Conservation (phyloP, 37 sponge, comb jelly and placozoan species). For the Trichoplax adhaerens region DNA sequence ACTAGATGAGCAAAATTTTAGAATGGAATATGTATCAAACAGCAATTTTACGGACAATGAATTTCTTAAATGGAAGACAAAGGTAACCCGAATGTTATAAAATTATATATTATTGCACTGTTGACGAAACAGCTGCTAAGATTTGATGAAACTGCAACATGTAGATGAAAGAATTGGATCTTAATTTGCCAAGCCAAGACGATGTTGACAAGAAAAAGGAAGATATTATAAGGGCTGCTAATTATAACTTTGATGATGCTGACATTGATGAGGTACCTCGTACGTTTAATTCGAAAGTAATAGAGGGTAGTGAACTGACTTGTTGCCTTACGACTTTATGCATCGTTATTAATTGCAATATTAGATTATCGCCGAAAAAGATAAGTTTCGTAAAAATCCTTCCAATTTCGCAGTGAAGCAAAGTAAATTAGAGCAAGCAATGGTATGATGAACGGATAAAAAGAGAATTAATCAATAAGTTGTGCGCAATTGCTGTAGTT, state of each 20-base stretch:
- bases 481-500: no score
- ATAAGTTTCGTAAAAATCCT: constrained; percentile 74
- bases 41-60: constrained; percentile 70
- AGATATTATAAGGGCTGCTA: constrained; percentile 45
- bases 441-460: constrained; percentile 12
- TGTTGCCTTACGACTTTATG: background rate
- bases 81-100: constrained; percentile 18
- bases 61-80: constrained; percentile 72
- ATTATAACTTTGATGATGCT: constrained; percentile 51
- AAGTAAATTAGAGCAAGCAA: constrained; percentile 54
- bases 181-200: constrained; percentile 48
- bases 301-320: background rate
- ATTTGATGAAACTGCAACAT: no score
- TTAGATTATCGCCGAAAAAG: constrained; percentile 78
- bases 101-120: background rate
- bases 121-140: no score
- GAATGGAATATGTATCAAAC: constrained; percentile 95
- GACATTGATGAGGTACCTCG: constrained; percentile 41
- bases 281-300: background rate
- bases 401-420: constrained; percentile 86
- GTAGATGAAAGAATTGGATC: constrained; percentile 33
- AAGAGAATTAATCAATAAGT: no score
- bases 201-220: constrained; percentile 45
- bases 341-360: background rate
- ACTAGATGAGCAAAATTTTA: constrained; percentile 63